Evolutionary conservation across 2,888 invertebrate species (phyloP), one percentile per base, ranked within the genome.

Genomic region (Polymixis flavicincta): DNA sequence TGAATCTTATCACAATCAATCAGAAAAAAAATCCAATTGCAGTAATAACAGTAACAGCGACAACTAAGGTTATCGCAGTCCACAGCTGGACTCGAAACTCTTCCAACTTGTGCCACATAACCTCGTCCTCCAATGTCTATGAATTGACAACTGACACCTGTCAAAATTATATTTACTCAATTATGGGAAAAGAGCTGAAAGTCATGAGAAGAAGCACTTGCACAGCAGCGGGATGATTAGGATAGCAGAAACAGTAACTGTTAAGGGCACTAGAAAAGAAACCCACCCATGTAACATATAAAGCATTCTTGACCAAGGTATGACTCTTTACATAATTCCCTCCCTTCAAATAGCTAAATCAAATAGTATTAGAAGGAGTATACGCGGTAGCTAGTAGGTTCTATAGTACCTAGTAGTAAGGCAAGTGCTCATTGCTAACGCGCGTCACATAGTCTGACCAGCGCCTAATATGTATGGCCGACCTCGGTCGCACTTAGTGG

Each of bases 401-500:
- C 48, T 78, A 66, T 78, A 76, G 75, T 74, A 79, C 66, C 86
- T 88, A 83, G 84, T 85, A 85, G 88, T 89, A 85, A 80, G 76
- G 63, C 52, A 66, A 83, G 77, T 67, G 81, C 89, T 89, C 89
- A 92, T 94, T 93, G 91, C 92, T 88, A 82, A 94, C 90, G 90
- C 95, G 88, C 88, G 90, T 92, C 95, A 92, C 95, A 94, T 93
- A 92, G 92, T 92, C 90, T 91, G 88, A 82, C 89, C 91, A 88
- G 88, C 84, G 87, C 95, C 95, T 94, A 95, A 95, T 95, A 95
- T 89, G 95, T 95, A 93, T 84, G 85, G 85, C 61, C 91, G 95
- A 92, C 95, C 95, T 95, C 95, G 94, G 90, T 86, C 80, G 84
- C 87, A 84, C 87, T 77, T 78, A 76, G 72, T 68, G 55, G 68